Conservation (phyloP, 2,888 invertebrate genomes). For the Lycocerus yunnanus region DNA sequence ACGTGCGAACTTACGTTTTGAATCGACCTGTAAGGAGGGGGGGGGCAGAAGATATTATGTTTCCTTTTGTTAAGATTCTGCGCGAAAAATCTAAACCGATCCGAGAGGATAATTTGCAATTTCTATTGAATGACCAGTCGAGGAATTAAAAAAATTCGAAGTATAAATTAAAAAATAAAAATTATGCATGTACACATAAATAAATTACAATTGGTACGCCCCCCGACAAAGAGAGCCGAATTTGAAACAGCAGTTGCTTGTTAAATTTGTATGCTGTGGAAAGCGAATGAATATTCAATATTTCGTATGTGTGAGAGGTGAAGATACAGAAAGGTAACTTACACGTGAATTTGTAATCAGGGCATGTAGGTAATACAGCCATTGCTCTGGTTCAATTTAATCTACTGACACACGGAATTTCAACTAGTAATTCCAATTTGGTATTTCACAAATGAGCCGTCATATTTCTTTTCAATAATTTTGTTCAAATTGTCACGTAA, state of each 20-base stretch:
- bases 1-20: not conserved
- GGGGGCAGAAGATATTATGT: no score
- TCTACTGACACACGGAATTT: constrained; percentile 19
- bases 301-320: constrained; percentile 29
- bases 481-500: not conserved
- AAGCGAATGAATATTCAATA: constrained; percentile 33
- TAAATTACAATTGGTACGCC: constrained; percentile 16
- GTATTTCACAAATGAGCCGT: not conserved
- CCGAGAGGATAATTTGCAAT: no score
- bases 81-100: no score
- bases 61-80: no score
- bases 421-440: constrained; percentile 1
- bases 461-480: not conserved
- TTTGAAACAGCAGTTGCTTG: constrained; percentile 24
- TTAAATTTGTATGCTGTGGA: constrained; percentile 26
- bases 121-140: no score
- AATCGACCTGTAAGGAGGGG: no score
- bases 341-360: constrained; percentile 32
- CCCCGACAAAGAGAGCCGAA: constrained; percentile 12
- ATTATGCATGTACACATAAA: constrained; percentile 1
- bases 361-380: constrained; percentile 22
- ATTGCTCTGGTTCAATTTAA: constrained; percentile 28
- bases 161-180: not conserved
- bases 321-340: constrained; percentile 25
- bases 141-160: not conserved